Conservation (phyloP, 2,888 invertebrate species). For the Lottia gigantea region DNA sequence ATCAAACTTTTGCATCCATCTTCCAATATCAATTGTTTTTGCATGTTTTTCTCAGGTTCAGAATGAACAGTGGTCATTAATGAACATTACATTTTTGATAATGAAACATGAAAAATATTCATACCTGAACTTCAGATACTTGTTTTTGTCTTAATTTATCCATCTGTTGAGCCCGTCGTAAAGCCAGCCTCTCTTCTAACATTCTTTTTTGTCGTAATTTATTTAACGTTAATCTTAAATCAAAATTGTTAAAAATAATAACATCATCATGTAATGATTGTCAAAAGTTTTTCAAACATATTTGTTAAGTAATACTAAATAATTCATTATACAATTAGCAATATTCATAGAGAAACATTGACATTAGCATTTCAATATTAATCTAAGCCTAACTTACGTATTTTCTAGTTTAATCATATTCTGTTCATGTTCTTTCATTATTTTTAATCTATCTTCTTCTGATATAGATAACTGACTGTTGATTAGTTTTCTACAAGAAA, state of each 20-base stretch:
- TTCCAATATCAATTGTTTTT: too few species aligned
- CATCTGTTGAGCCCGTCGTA: constrained; percentile 55
- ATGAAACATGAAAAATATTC: constrained; percentile 11
- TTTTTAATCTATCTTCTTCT: constrained; percentile 60
- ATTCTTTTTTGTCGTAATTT: constrained; percentile 63
- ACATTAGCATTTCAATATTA: too few species aligned
- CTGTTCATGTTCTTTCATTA: constrained; percentile 65
- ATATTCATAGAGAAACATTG: too few species aligned
- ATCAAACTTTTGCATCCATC: too few species aligned
- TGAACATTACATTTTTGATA: too few species aligned
- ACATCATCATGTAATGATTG: too few species aligned
- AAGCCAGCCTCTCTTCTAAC: constrained; percentile 62
- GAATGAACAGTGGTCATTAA: too few species aligned
- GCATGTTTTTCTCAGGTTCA: too few species aligned
- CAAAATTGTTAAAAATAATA: not conserved
- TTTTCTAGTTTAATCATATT: constrained; percentile 66
- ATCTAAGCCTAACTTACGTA: constrained; percentile 43
- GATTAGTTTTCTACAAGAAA: constrained; percentile 54
- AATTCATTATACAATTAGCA: too few species aligned
- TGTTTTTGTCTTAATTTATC: constrained; percentile 60
- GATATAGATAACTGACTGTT: constrained; percentile 63
- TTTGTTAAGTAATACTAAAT: too few species aligned
- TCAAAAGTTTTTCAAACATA: too few species aligned
- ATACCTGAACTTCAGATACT: constrained; percentile 52
- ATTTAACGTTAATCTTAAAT: constrained; percentile 58